phyloP scores from a whole-genome alignment of 2,888 invertebrate genomes.

The Pyrocoelia pectoralis region DNA sequence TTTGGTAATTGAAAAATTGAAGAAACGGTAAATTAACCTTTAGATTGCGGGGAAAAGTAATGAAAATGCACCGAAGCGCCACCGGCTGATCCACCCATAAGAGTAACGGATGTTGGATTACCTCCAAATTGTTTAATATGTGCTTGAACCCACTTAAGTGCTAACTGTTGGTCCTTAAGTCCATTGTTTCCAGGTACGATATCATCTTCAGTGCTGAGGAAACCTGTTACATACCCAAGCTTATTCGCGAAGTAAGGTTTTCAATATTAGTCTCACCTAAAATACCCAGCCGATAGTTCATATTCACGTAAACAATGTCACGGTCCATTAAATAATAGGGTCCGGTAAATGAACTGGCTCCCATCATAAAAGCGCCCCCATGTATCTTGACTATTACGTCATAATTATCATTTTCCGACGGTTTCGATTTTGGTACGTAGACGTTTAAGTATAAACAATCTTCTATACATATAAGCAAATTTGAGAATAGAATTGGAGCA shows the following conservation, averaged over 20 bases:
- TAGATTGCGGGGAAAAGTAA: slow-evolving; percentile 67
- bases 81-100: slow-evolving; percentile 74
- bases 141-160: slow-evolving; percentile 74
- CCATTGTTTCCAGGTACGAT: slow-evolving; percentile 55
- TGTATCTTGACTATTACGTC: neutral
- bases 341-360: neutral
- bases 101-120: slow-evolving; percentile 69
- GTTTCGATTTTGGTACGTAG: neutral
- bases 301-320: neutral
- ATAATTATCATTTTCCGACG: neutral
- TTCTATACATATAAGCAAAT: neutral
- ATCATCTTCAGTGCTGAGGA: slow-evolving; percentile 54
- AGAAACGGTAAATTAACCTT: slow-evolving; percentile 70
- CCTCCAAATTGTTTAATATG: slow-evolving; percentile 62
- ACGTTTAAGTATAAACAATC: slow-evolving; percentile 5
- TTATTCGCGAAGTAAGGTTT: no score
- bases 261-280: neutral
- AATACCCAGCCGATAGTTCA: neutral
- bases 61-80: slow-evolving; percentile 76
- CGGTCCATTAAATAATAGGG: neutral
- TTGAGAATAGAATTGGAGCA: no score
- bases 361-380: neutral
- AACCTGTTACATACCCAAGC: slow-evolving; percentile 44
- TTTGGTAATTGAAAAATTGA: slow-evolving; percentile 49
- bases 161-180: slow-evolving; percentile 69